A percentile compares a stretch with the other conserved stretches of the same genome.
Conservation (phyloP, 2,797 vertebrate species). For the Gymnothorax reevesii region DNA sequence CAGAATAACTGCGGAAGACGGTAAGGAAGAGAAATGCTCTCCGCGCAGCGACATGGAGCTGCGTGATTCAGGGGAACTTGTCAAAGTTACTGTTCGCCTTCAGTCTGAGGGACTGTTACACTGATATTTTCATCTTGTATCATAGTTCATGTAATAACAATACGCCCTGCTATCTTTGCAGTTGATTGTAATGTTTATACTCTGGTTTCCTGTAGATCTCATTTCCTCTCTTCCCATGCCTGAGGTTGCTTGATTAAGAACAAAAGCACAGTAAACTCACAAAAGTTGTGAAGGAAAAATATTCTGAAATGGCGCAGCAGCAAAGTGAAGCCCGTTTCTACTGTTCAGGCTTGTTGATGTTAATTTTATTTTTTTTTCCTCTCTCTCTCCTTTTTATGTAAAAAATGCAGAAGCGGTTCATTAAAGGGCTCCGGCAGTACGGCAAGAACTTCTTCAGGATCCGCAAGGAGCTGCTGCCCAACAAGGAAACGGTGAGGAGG, state of each 20-base stretch:
- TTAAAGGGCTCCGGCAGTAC: constrained; percentile 95
- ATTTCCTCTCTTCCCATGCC: constrained; percentile 57
- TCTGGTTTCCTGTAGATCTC: constrained; percentile 60
- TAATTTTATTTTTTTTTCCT: background rate
- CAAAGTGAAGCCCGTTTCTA: background rate
- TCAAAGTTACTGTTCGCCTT: constrained; percentile 22
- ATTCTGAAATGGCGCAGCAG: constrained; percentile 6
- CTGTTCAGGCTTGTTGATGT: constrained; percentile 40
- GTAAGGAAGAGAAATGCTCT: constrained; percentile 33
- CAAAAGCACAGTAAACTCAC: background rate
- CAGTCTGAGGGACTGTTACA: background rate
- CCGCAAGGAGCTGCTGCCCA: constrained; percentile 94
- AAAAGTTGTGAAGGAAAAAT: constrained; percentile 12
- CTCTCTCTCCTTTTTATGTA: constrained; percentile 7
- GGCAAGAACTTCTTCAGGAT: constrained; percentile 99
- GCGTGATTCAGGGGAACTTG: constrained; percentile 38
- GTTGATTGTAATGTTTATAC: background rate
- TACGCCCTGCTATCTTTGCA: background rate
- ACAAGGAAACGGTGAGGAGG: constrained; percentile 92
- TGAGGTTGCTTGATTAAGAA: constrained; percentile 8
- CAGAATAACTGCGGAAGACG: background rate
- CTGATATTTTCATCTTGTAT: constrained; percentile 1
- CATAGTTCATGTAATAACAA: background rate
- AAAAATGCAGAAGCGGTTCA: constrained; percentile 90
- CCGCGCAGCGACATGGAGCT: background rate